Evolutionary conservation across 2,797 vertebrate genomes (phyloP).

Genomic region (Pygocentrus nattereri): DNA sequence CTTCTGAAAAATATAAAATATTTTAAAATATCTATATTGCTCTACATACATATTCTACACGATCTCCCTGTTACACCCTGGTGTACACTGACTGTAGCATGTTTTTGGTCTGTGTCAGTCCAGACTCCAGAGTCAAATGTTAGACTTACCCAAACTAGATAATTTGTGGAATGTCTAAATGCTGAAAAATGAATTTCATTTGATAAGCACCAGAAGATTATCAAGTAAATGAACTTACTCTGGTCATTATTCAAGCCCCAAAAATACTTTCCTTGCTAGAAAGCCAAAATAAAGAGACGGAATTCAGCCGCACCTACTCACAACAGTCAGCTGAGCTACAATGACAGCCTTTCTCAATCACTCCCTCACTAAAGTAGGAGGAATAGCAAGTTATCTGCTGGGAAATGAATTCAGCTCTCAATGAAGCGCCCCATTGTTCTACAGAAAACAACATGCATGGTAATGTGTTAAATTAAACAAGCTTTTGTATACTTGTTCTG

Average conservation of each 20-base stretch:
- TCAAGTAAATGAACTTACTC: background rate
- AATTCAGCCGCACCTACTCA: constrained; percentile 61
- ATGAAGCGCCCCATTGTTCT: constrained; percentile 53
- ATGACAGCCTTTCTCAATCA: constrained; percentile 45
- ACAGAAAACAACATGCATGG: constrained; percentile 33
- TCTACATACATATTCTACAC: background rate
- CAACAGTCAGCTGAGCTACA: constrained; percentile 44
- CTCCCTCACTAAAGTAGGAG: constrained; percentile 53
- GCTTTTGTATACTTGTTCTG: constrained; percentile 2
- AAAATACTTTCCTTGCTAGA: constrained; percentile 13
- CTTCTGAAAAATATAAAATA: no score
- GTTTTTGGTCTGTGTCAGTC: background rate
- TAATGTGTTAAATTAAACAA: constrained; percentile 35
- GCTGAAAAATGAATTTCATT: background rate
- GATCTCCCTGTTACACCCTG: background rate
- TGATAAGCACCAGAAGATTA: background rate
- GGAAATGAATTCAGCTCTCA: constrained; percentile 49
- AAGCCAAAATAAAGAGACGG: constrained; percentile 27
- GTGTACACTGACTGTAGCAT: background rate
- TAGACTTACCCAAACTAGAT: background rate
- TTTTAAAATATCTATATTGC: background rate
- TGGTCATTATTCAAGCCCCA: constrained; percentile 1
- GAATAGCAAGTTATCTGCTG: constrained; percentile 45
- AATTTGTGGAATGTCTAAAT: background rate
- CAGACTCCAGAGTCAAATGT: background rate